Evolutionary conservation across 2,888 invertebrate genomes (phyloP), one percentile per base, ranked within the genome.

Genomic region (Schizaphis graminum): DNA sequence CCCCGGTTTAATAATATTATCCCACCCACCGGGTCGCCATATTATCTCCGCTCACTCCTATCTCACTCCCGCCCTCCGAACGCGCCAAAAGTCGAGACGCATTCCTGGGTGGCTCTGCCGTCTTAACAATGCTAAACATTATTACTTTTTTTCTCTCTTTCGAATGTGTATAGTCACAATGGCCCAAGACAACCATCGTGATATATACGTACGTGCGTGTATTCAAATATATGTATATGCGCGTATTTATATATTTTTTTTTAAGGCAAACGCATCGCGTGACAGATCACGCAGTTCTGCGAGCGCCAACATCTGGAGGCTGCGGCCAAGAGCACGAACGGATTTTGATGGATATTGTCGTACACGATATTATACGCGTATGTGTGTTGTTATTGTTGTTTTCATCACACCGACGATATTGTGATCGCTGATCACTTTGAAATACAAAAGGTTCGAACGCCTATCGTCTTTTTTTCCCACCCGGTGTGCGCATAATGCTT

Each of bases 1-100:
- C 10, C 88, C 87, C 53, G 87, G 87, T 53, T 49, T 49, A n/a
- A 77, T 77, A 77, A 77, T 41, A 35, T 77, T 77, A 91, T 77
- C 44, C 91, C 91, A 91, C 91, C 67, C 91, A 47, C 91, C 67
- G 91, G 91, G 91, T 47, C 53, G 35, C 28, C 67, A 13, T 44
- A 13, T 11, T 44, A 13, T 11, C 26, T 28, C 28, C 47, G 26
- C n/a, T 44, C 44, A 11, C 13, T 49, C 3, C 47, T 13, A 28
- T 90, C 35, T 47, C 44, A 26, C 90, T 41, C 90, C 44, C 77
- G n/a, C 49, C n/a, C 49, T 24, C 88, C 53, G 47, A 28, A 86
- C 86, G 47, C 24, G 88, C 53, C 88, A 88, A 88, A 88, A 88
- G 11, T 88, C 35, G 35, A 53, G 88, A 53, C 35, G 24, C 53